Evolutionary conservation across 1,140 invertebrate genomes (phyloP).

Genomic region (Drosophila novamexicana): DNA sequence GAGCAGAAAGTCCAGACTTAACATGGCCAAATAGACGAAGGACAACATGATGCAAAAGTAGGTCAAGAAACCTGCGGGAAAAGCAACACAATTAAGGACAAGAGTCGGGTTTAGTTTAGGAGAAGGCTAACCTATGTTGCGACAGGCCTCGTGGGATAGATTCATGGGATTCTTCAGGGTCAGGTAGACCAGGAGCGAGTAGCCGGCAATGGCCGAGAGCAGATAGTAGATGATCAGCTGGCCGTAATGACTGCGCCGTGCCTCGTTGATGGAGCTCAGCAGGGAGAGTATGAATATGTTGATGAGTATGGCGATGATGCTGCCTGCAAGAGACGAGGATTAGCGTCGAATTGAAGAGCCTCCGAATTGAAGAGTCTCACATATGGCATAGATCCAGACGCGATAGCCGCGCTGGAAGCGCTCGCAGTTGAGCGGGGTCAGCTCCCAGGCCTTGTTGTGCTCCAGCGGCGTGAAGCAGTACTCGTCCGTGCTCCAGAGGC

Average conservation of each 20-base stretch:
- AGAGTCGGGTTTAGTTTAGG: no score
- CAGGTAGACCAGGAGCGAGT: constrained; percentile 67
- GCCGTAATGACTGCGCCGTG: constrained; percentile 70
- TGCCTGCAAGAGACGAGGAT: constrained; percentile 41
- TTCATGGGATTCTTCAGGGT: constrained; percentile 75
- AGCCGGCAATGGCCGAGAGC: constrained; percentile 55
- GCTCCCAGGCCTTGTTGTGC: constrained; percentile 67
- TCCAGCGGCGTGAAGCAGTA: constrained; percentile 75
- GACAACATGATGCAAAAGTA: constrained; percentile 91
- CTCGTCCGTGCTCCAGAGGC: constrained; percentile 69
- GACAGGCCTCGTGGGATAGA: constrained; percentile 63
- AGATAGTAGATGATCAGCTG: constrained; percentile 76
- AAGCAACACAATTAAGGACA: no score
- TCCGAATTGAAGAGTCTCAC: constrained; percentile 20
- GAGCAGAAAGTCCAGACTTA: constrained; percentile 90
- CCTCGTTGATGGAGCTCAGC: constrained; percentile 59
- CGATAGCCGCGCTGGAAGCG: constrained; percentile 74
- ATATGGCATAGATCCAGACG: constrained; percentile 80
- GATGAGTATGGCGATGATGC: constrained; percentile 72
- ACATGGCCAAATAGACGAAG: constrained; percentile 91
- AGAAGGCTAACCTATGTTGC: constrained; percentile 61
- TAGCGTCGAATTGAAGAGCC: neutral
- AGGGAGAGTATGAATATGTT: constrained; percentile 68
- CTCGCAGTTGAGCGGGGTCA: constrained; percentile 72
- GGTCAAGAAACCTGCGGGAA: constrained; percentile 86